Percentiles rank a stretch among this genome's conserved stretches.
These are phyloP conservation scores for Borostomias antarcticus DNA, from an alignment of 2,797 vertebrate genomes.

Conservation along the genomic window DNA sequence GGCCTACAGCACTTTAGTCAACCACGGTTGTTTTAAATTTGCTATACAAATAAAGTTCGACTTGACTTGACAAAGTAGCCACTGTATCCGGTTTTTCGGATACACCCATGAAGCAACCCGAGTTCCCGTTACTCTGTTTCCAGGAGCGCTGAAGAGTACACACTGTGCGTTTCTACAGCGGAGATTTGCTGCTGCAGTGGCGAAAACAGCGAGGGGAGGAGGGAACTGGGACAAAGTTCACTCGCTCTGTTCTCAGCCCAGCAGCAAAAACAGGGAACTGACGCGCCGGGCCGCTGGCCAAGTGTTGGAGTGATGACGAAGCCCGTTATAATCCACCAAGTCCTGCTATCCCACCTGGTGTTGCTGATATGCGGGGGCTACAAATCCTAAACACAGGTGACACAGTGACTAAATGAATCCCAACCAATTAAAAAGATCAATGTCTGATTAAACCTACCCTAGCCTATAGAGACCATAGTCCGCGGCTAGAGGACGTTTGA, in stretches of 20 bases:
- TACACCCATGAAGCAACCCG: not conserved
- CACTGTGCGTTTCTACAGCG: not conserved
- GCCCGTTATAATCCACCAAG: not conserved
- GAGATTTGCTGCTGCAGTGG: not conserved
- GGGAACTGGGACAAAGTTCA: slow-evolving; percentile 48
- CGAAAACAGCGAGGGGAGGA: slow-evolving; percentile 10
- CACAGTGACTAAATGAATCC: not conserved
- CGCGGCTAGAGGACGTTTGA: not conserved
- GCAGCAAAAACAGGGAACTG: not conserved
- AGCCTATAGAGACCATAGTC: not conserved
- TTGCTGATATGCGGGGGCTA: not conserved
- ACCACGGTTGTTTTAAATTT: too few relatives aligned
- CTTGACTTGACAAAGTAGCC: too few relatives aligned
- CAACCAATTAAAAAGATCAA: slow-evolving; percentile 53
- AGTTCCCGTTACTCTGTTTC: not conserved
- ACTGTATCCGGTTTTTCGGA: too few relatives aligned
- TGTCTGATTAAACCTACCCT: too few relatives aligned
- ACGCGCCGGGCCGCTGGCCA: too few relatives aligned
- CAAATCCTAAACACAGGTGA: not conserved
- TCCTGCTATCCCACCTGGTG: not conserved
- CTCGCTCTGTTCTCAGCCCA: not conserved
- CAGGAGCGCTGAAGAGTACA: not conserved
- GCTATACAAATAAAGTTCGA: too few relatives aligned
- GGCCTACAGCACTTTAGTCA: not conserved
- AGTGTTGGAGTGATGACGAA: slow-evolving; percentile 1